Base-by-base conservation (phyloP, 2,113 vertebrate genomes). In the Hypocryptadius cinnamomeus region DNA sequence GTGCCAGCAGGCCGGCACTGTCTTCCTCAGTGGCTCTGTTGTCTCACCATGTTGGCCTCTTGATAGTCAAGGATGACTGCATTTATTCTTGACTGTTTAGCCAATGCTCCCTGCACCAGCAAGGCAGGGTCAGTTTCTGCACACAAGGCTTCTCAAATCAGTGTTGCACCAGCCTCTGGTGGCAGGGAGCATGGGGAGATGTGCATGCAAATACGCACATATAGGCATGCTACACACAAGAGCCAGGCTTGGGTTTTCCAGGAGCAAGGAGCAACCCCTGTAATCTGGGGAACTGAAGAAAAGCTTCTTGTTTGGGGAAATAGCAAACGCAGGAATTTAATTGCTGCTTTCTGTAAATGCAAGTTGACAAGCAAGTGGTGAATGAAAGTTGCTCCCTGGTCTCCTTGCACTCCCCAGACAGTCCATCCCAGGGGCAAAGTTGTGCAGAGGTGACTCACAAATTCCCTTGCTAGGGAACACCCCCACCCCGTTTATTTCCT, bases 141-240 rank as follows among this genome's bases (percentile, higher is more conserved):
- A 18, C 7, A 20, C 1, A 3, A 40, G 20, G 6, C 40, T 90
- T 83, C 51, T 54, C 35, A 81, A 71, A 56, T 31, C 27, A n/a
- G 17, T 2, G 1, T 39, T 74, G n/a, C 31, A 65, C 7, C 22
- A 64, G 25, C 8, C 25, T 57, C 23, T 4, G 3, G 17, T 0
- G 0, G 50, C 18, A 57, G 37, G 23, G 3, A 84, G 10, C 1
- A 0, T 3, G 33, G 33, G 33, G 6, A 30, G 6, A 3, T 0
- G 2, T 13, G 30, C 4, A 10, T 9, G 9, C 21, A 53, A 37
- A 21, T 3, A 24, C 11, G 15, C 21, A 30, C 11, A 13, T 4
- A 9, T 16, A 25, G 51, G 14, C 35, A 21, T 21, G 39, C 23
- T 16, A 5, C 0, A 0, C 39, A 19, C 11, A 24, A 70, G 18